These are phyloP conservation scores for Sinocyclocheilus rhinocerous DNA, from an alignment of 2,113 vertebrate genomes.

Conservation along the genomic window DNA sequence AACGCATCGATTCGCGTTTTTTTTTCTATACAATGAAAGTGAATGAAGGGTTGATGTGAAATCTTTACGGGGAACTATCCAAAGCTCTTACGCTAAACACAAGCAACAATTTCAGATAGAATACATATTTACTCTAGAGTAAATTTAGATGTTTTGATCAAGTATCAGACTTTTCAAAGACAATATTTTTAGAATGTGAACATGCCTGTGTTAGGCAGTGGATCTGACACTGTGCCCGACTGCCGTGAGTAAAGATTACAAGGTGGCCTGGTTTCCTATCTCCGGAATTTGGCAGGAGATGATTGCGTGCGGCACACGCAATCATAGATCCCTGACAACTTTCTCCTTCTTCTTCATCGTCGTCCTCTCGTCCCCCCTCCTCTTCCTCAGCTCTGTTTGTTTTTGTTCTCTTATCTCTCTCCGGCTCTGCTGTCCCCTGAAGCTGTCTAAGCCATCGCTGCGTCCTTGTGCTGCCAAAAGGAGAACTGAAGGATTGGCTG, in stretches of 20 bases:
- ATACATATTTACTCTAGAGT: not conserved
- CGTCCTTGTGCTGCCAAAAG: conserved; percentile 65
- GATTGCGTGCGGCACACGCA: conserved; percentile 67
- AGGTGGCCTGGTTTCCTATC: conserved; percentile 63
- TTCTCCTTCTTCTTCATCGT: conserved; percentile 61
- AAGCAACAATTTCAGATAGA: too few species aligned
- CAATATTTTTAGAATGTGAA: conserved; percentile 18
- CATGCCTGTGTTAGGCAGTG: conserved; percentile 22
- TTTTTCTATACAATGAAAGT: not conserved
- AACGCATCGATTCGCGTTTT: too few species aligned
- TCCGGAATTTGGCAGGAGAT: conserved; percentile 68
- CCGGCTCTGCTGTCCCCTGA: conserved; percentile 74
- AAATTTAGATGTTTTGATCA: not conserved
- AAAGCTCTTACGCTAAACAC: not conserved
- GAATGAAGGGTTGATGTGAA: not conserved
- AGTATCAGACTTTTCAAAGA: conserved; percentile 3
- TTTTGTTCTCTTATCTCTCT: conserved; percentile 76
- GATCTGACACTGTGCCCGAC: conserved; percentile 58
- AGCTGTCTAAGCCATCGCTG: conserved; percentile 77
- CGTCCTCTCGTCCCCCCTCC: conserved; percentile 57
- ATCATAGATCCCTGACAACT: conserved; percentile 70
- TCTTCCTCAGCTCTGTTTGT: conserved; percentile 57
- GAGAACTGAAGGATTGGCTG: conserved; percentile 51
- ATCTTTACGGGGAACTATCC: not conserved
- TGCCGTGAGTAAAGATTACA: conserved; percentile 61